Percentiles rank a stretch among this genome's conserved stretches.
These are phyloP conservation scores for Noctua janthe DNA, from an alignment of 2,888 invertebrate genomes.

Conservation along the genomic window DNA sequence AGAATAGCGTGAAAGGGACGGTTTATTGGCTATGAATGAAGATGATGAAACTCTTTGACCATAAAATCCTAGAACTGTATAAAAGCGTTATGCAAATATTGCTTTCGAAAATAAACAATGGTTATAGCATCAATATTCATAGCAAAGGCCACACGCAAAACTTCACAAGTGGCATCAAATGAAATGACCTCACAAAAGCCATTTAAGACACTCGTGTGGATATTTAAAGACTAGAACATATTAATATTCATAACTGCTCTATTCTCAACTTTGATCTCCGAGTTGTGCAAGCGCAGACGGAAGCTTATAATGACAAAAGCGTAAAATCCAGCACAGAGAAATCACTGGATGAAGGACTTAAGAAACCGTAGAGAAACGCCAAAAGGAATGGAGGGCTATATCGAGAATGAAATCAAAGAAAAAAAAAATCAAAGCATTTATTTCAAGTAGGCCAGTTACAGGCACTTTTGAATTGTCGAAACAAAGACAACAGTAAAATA, in stretches of 20 bases:
- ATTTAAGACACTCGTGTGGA: slow-evolving; percentile 17
- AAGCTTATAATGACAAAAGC: not conserved
- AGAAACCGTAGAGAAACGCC: not conserved
- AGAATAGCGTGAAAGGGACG: not conserved
- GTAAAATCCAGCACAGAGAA: not conserved
- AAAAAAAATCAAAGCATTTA: no score
- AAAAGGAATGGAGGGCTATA: not conserved
- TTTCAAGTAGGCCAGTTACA: no score
- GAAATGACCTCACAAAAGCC: slow-evolving; percentile 10
- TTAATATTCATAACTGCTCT: slow-evolving; percentile 5
- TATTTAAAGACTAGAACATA: slow-evolving; percentile 1
- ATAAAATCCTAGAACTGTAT: not conserved
- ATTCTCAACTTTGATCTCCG: not conserved
- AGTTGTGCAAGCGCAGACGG: not conserved
- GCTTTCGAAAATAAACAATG: slow-evolving; percentile 2
- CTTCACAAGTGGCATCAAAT: slow-evolving; percentile 28
- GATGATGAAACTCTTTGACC: not conserved
- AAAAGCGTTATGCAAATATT: not conserved
- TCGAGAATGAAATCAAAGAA: no score
- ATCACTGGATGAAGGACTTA: not conserved
- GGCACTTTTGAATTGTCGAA: no score
- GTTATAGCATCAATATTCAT: slow-evolving; percentile 26
- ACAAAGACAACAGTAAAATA: no score
- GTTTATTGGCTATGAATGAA: no score
- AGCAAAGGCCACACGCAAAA: slow-evolving; percentile 31